A percentile compares a stretch with the other conserved stretches of the same genome.
Conservation (phyloP, 2,113 vertebrate species). For the Uria lomvia region DNA sequence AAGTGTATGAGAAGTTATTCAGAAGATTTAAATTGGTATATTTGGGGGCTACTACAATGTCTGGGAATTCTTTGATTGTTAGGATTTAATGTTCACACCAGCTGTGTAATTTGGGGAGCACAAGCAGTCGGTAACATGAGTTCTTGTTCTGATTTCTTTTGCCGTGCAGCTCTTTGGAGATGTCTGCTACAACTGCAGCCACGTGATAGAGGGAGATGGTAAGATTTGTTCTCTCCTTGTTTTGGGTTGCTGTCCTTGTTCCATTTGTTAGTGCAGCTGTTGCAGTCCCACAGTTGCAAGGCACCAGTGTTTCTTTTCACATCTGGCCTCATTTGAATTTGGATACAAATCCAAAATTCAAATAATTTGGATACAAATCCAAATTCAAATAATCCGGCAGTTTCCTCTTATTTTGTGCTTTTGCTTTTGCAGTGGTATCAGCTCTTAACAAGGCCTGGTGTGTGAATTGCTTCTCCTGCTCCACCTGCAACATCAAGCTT, state of each 20-base stretch:
- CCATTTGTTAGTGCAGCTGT: conserved; percentile 50
- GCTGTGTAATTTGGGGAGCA: conserved; percentile 21
- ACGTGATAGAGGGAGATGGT: conserved; percentile 95
- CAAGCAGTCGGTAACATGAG: not conserved
- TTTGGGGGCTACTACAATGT: not conserved
- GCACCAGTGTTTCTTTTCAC: conserved; percentile 24
- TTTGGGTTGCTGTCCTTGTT: not conserved
- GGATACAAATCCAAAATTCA: not conserved
- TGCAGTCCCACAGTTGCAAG: conserved; percentile 25
- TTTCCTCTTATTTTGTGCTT: conserved; percentile 19
- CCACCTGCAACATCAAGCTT: conserved; percentile 92
- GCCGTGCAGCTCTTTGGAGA: conserved; percentile 89
- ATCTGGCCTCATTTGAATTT: conserved; percentile 48
- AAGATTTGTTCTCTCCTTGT: conserved; percentile 53
- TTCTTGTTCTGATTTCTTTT: conserved; percentile 4
- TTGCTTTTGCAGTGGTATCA: conserved; percentile 84
- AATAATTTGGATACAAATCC: not conserved
- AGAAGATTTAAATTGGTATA: not conserved
- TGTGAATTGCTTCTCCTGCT: conserved; percentile 93
- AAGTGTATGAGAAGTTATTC: conserved; percentile 40
- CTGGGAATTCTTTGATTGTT: conserved; percentile 26
- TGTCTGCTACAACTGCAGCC: conserved; percentile 94
- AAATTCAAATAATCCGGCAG: not conserved
- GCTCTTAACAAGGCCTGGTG: conserved; percentile 98
- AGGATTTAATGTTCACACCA: conserved; percentile 10